A percentile compares a stretch with the other conserved stretches of the same genome.
Evolutionary conservation across 1,140 invertebrate species (phyloP).

Genomic region (Steinernema feltiae): DNA sequence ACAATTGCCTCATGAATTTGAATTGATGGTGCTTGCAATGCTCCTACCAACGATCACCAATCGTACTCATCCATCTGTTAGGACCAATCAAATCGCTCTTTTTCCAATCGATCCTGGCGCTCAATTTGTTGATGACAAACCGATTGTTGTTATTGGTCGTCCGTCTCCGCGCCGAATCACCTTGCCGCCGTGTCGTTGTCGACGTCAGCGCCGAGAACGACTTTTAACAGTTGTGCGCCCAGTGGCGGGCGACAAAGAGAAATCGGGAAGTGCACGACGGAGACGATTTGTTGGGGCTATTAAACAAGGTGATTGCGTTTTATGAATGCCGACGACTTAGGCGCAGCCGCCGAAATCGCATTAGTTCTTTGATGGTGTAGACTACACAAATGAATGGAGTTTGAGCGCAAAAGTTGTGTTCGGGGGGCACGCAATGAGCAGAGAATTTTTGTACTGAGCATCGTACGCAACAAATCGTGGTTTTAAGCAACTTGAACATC

Average conservation of each 20-base stretch:
- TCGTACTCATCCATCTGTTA: too few relatives aligned
- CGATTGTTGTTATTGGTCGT: conserved; percentile 1
- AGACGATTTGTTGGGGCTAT: neutral
- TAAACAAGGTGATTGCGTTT: conserved; percentile 13
- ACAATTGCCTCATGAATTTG: too few relatives aligned
- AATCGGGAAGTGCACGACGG: neutral
- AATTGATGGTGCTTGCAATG: too few relatives aligned
- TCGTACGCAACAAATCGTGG: too few relatives aligned
- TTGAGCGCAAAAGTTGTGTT: too few relatives aligned
- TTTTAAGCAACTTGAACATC: too few relatives aligned
- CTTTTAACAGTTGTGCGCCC: neutral
- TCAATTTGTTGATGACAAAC: conserved; percentile 9
- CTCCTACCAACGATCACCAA: too few relatives aligned
- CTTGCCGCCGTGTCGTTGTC: neutral
- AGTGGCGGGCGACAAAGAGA: neutral
- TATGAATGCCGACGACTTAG: conserved; percentile 6
- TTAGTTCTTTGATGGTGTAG: too few relatives aligned
- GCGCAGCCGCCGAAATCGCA: neutral
- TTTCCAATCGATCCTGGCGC: too few relatives aligned
- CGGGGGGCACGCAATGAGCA: too few relatives aligned
- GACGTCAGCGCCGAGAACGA: neutral
- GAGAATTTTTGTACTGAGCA: too few relatives aligned
- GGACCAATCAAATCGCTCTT: neutral
- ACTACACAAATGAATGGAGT: too few relatives aligned
- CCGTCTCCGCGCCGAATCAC: neutral